A percentile compares a stretch with the other conserved stretches of the same genome.
phyloP scores from a whole-genome alignment of 2,113 vertebrate genomes.

The Alethe castanea region DNA sequence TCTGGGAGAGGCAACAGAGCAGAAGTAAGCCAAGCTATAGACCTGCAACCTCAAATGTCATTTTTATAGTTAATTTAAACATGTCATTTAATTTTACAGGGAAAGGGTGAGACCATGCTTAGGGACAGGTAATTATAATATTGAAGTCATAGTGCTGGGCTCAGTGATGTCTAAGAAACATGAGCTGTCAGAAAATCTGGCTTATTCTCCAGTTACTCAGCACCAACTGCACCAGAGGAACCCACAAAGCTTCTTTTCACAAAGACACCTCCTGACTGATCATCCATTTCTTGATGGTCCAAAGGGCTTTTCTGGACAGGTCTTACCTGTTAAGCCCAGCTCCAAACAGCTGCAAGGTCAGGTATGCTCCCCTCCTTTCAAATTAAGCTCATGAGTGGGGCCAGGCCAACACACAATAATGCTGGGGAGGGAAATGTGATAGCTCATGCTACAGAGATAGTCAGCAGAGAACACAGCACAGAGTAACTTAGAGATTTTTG shows the following conservation, averaged over 20 bases:
- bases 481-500: neutral
- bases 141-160: neutral
- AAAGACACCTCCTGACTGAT: rapidly evolving
- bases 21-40: neutral
- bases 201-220: neutral
- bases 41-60: neutral
- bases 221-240: neutral
- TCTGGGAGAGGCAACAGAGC: neutral
- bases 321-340: neutral
- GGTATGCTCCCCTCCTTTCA: neutral
- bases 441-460: neutral
- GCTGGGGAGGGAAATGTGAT: neutral
- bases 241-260: neutral
- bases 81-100: neutral
- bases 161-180: neutral
- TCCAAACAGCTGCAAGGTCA: neutral
- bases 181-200: neutral
- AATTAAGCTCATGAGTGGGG: neutral
- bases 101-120: neutral
- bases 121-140: neutral
- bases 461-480: neutral
- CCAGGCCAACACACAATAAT: neutral
- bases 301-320: neutral
- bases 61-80: neutral
- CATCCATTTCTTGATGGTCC: neutral